Base-by-base conservation (phyloP, 2,888 invertebrate genomes). In the Parnassius apollo region DNA sequence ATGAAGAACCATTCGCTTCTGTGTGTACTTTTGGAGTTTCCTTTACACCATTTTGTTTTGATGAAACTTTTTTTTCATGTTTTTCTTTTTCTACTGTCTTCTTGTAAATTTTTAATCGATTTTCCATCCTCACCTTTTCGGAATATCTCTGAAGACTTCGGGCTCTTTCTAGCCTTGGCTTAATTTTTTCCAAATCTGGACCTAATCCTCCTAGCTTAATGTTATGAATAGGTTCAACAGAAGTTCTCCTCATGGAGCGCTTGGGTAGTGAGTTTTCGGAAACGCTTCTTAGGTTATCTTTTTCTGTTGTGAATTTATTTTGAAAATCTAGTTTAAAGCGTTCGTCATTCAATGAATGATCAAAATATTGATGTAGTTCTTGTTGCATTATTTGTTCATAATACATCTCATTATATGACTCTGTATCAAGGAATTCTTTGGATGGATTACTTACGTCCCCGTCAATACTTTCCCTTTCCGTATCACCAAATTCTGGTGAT, bases 141-240 rank as follows among this genome's bases (percentile, higher is more conserved):
- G 91, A 91, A 73, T 91, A 91, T 68, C 91, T 82, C 73, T 91
- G 91, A 42, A 91, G 78, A 60, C 91, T 90, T 68, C 87, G 79
- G 55, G 91, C 91, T 78, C 91, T 81, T 70, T 91, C 90, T 50
- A 91, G 68, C 64, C 89, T 81, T 18, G 91, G 91, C 68, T 81
- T 87, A 12, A 91, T 88, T 54, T 79, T 81, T 67, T 90, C 88
- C 63, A 86, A 69, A 64, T 91, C 91, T 13, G 91, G 89, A 2
- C 91, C 91, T 35, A 91, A 70, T 0, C 91, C 91, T 45, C 91
- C 91, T 10, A 91, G 68, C 67, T 85, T 88, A 1, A 90, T 68
- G 69, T 78, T 82, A 60, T 77, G 78, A 35, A 80, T 69, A 0
- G 83, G 84, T 56, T 78, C 79, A 22, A 77, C 75, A 13, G 82